These are phyloP conservation scores for Novumbra hubbsi DNA, from an alignment of 2,797 vertebrate genomes.

Conservation along the genomic window DNA sequence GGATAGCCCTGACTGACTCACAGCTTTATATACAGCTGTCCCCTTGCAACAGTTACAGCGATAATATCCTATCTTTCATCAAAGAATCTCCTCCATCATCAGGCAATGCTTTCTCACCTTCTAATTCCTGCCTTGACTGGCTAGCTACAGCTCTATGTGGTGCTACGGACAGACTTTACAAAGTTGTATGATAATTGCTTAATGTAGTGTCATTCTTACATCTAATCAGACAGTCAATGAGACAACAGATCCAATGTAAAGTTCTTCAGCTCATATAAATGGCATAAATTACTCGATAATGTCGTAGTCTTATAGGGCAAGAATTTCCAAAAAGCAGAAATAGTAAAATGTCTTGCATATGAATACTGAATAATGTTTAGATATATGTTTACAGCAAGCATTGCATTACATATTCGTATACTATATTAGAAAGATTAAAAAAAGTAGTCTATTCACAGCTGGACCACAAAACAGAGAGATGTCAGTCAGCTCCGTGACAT, in stretches of 20 bases:
- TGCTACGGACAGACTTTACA: neutral
- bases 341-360: neutral
- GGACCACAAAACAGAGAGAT: conserved; percentile 50
- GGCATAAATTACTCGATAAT: neutral
- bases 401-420: conserved; percentile 3
- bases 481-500: conserved; percentile 33
- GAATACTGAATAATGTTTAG: neutral
- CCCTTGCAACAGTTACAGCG: conserved; percentile 37
- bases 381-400: neutral
- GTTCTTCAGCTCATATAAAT: neutral
- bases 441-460: conserved; percentile 39
- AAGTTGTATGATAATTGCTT: neutral
- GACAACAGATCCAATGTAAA: neutral
- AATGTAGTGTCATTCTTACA: neutral
- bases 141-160: neutral
- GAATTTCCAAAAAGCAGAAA: neutral
- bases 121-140: neutral
- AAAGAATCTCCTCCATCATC: conserved; percentile 3
- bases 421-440: conserved; percentile 15
- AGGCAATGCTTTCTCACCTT: neutral
- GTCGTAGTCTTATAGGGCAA: neutral
- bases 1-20: conserved; percentile 67
- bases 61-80: neutral
- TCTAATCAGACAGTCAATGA: neutral
- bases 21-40: conserved; percentile 36